These are phyloP conservation scores for Eretmocerus hayati DNA, from an alignment of 2,888 invertebrate species.

Conservation along the genomic window DNA sequence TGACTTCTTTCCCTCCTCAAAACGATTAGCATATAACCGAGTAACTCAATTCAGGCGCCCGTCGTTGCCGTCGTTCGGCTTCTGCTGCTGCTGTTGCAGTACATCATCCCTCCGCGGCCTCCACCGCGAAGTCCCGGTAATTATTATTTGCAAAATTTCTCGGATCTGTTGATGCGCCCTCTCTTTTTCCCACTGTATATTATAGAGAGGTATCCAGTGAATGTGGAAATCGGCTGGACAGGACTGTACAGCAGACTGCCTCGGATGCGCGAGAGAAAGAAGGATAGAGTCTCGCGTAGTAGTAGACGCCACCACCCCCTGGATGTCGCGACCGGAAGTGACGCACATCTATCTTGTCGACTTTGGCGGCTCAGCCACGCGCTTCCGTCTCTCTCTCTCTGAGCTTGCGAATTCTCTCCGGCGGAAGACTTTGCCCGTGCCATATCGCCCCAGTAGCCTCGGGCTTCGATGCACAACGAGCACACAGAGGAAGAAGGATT, in stretches of 20 bases:
- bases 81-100: not conserved
- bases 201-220: no score
- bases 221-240: no score
- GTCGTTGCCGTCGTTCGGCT: not conserved
- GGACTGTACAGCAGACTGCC: no score
- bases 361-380: slow-evolving; percentile 35
- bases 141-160: slow-evolving; percentile 43
- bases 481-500: slow-evolving; percentile 6
- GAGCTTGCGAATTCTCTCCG: slow-evolving; percentile 20
- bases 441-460: no score
- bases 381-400: slow-evolving; percentile 35
- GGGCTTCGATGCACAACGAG: no score
- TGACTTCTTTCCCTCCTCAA: no score
- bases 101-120: not conserved
- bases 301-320: slow-evolving; percentile 47
- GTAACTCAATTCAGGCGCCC: no score
- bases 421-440: not conserved
- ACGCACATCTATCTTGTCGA: slow-evolving; percentile 47
- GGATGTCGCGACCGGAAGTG: slow-evolving; percentile 47
- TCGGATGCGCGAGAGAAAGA: no score
- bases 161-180: slow-evolving; percentile 45
- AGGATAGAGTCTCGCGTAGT: no score
- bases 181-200: no score
- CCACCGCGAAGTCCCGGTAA: slow-evolving; percentile 21
- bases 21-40: no score